These are phyloP conservation scores for Tryphoninae sp. DNA, from an alignment of 2,888 invertebrate genomes.

Conservation along the genomic window DNA sequence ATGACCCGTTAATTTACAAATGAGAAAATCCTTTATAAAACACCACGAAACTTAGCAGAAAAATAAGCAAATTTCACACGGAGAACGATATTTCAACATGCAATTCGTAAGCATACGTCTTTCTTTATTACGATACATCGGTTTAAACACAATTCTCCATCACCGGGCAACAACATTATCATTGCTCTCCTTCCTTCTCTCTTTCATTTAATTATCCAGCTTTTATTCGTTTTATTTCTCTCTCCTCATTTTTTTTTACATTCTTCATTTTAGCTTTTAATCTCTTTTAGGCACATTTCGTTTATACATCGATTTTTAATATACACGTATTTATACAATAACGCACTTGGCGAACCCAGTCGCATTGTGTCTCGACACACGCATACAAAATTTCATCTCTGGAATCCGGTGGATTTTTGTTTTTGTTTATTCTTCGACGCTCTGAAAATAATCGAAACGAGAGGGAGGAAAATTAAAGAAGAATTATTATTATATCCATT, in stretches of 20 bases:
- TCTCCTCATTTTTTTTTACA: constrained; percentile 53
- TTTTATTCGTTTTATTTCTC: constrained; percentile 51
- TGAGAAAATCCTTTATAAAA: no score
- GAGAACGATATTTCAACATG: constrained; percentile 2
- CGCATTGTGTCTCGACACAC: constrained; percentile 30
- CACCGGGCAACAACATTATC: no score
- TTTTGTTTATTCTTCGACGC: not conserved
- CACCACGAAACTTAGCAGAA: not conserved
- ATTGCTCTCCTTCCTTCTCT: not conserved
- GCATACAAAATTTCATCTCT: constrained; percentile 50
- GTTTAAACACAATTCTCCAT: not conserved
- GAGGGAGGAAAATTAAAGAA: not conserved
- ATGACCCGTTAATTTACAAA: no score
- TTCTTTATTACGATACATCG: constrained; percentile 55
- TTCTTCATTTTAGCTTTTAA: constrained; percentile 64
- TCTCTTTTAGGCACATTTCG: constrained; percentile 73
- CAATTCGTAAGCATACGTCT: constrained; percentile 34
- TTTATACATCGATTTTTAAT: constrained; percentile 68
- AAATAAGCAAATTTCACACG: not conserved
- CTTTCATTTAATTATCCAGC: constrained; percentile 37
- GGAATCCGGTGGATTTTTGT: not conserved
- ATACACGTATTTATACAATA: constrained; percentile 54
- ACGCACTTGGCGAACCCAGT: constrained; percentile 24
- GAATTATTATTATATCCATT: constrained; percentile 23
- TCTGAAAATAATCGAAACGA: not conserved